Base-by-base conservation (phyloP, 2,113 vertebrate genomes). In the Oryzias woworae region DNA sequence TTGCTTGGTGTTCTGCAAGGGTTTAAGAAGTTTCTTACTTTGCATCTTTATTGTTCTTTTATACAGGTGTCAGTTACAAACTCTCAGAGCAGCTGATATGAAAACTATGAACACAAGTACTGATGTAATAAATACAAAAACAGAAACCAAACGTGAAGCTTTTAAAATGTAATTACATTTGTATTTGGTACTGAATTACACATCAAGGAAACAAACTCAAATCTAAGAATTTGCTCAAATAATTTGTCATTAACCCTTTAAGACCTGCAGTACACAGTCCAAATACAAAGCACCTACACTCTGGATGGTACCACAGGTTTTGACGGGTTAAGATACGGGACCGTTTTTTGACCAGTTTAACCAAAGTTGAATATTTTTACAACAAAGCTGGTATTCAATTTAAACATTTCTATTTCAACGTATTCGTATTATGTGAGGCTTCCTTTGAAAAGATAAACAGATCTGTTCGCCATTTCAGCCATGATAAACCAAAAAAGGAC, bases 51-150 rank as follows among this genome's bases (percentile, higher is more conserved):
- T 73, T 77, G 74, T 92, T 85, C 81, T 87, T 92, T 92, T 92
- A 92, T 92, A 94, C 93, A 94, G 71, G 92, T 94, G 93, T 92
- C 92, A 92, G 90, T 93, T 94, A 94, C 94, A 84, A 95, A 93
- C 94, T 96, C 92, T 93, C 93, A 93, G 92, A 95, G 94, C 93
- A 94, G 92, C 92, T 90, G 89, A 88, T 91, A 84, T 94, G 90
- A 92, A 87, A 88, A 94, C 91, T 92, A 93, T 85, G 88, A 85
- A 93, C 69, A 92, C 88, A 76, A 91, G 71, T 73, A 91, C 91
- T 92, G 91, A 94, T 79, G 91, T 92, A 95, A 97, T 98, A 96
- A 98, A 98, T 96, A 93, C 90, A 93, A 90, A 92, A 87, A 87
- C 80, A 91, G 89, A 88, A 93, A 92, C 80, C 18, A 67, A 71